These are phyloP conservation scores for Polyploca ridens DNA, from an alignment of 2,888 invertebrate genomes.

Conservation along the genomic window DNA sequence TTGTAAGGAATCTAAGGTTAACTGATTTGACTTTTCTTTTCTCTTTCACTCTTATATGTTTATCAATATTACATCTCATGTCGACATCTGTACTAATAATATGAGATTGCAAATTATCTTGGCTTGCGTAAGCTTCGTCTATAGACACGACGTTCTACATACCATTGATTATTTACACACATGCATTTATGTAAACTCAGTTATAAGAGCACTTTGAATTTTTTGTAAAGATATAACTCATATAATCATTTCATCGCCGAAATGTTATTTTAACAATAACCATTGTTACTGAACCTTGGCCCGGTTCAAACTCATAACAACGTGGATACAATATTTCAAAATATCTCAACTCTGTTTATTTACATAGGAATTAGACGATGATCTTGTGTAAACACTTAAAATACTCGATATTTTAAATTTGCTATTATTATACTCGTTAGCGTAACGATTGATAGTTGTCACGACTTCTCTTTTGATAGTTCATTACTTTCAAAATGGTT, in stretches of 20 bases:
- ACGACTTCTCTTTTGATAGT: slow-evolving; percentile 46
- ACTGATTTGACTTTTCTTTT: slow-evolving; percentile 68
- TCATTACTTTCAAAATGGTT: neutral
- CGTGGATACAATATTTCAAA: slow-evolving; percentile 35
- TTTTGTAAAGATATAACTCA: slow-evolving; percentile 20
- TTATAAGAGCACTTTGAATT: slow-evolving; percentile 20
- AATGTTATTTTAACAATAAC: slow-evolving; percentile 66
- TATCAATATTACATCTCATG: slow-evolving; percentile 36
- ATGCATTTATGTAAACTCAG: neutral
- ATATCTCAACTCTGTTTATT: slow-evolving; percentile 65
- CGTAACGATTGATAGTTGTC: slow-evolving; percentile 55
- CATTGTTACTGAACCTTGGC: slow-evolving; percentile 73
- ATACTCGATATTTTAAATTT: slow-evolving; percentile 53
- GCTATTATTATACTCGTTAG: slow-evolving; percentile 66
- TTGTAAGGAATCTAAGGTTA: slow-evolving; percentile 73
- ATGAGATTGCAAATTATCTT: slow-evolving; percentile 51
- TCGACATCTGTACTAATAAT: slow-evolving; percentile 36
- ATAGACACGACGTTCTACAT: neutral
- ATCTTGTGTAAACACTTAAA: slow-evolving; percentile 56
- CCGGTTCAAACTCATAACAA: slow-evolving; percentile 48
- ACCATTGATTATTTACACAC: neutral
- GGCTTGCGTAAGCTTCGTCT: slow-evolving; percentile 40
- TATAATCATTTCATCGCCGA: slow-evolving; percentile 48
- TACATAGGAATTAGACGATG: slow-evolving; percentile 39
- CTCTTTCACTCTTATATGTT: slow-evolving; percentile 47